Conservation (phyloP, 2,888 invertebrate genomes). For the Andrena marginata region DNA sequence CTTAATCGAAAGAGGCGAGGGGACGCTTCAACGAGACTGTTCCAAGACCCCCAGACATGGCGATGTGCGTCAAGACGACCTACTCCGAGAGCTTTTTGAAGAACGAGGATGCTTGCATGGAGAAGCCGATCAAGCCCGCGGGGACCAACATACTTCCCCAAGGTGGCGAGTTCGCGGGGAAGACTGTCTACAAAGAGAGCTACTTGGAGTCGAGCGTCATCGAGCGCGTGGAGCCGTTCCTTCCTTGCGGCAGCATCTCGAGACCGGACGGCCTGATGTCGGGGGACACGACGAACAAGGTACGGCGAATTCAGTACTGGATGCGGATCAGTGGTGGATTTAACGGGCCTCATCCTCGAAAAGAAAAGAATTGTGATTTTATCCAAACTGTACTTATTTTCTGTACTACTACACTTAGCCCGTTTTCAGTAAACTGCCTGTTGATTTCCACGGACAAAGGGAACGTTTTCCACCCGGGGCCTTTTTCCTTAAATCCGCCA, state of each 20-base stretch:
- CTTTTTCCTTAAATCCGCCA: too few relatives aligned
- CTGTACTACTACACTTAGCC: too few relatives aligned
- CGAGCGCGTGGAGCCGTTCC: slow-evolving; percentile 69
- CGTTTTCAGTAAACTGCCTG: too few relatives aligned
- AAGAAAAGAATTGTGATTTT: too few relatives aligned
- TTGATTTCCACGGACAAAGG: too few relatives aligned
- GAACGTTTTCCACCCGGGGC: too few relatives aligned
- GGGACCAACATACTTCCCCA: slow-evolving; percentile 64
- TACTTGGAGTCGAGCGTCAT: slow-evolving; percentile 69
- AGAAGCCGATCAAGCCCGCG: slow-evolving; percentile 72
- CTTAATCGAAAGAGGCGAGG: not conserved
- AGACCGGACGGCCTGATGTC: slow-evolving; percentile 77
- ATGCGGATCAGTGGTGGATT: too few relatives aligned
- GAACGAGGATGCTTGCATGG: slow-evolving; percentile 59
- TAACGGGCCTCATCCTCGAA: too few relatives aligned
- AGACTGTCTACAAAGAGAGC: slow-evolving; percentile 79
- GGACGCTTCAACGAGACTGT: not conserved
- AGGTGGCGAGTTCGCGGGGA: slow-evolving; percentile 63
- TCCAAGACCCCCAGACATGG: slow-evolving; percentile 74
- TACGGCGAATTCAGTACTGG: slow-evolving; percentile 49
- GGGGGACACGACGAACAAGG: slow-evolving; percentile 82
- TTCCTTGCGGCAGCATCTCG: slow-evolving; percentile 75
- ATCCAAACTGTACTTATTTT: too few relatives aligned
- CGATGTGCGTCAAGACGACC: slow-evolving; percentile 80
- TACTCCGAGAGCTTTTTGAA: slow-evolving; percentile 81